Percentiles rank a stretch among this genome's conserved stretches.
Evolutionary conservation across 2,113 vertebrate species (phyloP).

Genomic region (Numenius arquata): DNA sequence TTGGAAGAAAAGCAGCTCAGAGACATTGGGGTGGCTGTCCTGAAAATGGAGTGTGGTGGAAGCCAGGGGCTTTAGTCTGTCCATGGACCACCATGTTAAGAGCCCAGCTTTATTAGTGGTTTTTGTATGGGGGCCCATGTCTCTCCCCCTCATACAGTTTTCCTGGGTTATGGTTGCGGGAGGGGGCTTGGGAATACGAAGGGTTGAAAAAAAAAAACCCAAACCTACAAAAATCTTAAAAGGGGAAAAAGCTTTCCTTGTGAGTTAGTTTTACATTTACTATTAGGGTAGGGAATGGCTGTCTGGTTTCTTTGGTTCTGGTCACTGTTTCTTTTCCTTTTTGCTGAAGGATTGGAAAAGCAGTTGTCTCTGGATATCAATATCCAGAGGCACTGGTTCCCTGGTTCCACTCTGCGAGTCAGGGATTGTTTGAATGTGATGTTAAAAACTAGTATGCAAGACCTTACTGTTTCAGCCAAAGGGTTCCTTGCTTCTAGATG

Average conservation of each 20-base stretch:
- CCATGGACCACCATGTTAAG: background rate
- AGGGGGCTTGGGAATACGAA: rapidly evolving
- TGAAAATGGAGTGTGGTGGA: background rate
- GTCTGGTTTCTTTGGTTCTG: background rate
- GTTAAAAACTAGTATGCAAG: background rate
- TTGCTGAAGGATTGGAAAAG: background rate
- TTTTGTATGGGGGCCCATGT: background rate
- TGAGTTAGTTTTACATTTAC: background rate
- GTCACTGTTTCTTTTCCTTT: background rate
- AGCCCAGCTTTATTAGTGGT: background rate
- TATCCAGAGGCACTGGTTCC: background rate
- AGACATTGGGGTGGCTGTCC: background rate
- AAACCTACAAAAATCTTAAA: background rate
- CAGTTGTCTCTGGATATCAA: background rate
- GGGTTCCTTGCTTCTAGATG: background rate
- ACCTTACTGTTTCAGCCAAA: background rate
- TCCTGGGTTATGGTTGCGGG: background rate
- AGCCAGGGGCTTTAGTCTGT: background rate
- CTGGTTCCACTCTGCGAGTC: background rate
- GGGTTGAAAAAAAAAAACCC: background rate
- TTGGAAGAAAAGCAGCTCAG: background rate
- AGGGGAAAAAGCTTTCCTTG: background rate
- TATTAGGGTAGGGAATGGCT: background rate
- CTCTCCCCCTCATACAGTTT: background rate
- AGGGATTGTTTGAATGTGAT: background rate